A percentile compares a stretch with the other conserved stretches of the same genome.
Evolutionary conservation across 2,888 invertebrate species (phyloP).

Genomic region (Nesidiocoris tenuis): DNA sequence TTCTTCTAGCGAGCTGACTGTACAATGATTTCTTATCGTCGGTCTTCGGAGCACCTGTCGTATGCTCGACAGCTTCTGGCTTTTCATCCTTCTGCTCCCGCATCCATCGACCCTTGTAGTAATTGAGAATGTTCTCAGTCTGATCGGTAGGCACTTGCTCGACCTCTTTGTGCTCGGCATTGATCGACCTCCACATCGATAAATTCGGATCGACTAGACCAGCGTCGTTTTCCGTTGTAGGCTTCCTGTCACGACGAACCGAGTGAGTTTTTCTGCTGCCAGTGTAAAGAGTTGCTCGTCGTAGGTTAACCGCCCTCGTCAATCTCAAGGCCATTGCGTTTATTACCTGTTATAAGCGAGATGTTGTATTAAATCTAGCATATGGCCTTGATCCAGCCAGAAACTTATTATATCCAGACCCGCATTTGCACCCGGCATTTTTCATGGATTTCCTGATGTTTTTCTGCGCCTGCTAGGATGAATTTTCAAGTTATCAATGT

Average conservation of each 20-base stretch:
- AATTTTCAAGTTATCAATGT: too few species aligned
- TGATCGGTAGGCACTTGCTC: slow-evolving; percentile 38
- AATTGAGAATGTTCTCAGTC: slow-evolving; percentile 33
- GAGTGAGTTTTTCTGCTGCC: slow-evolving; percentile 10
- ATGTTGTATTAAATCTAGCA: too few species aligned
- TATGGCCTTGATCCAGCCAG: too few species aligned
- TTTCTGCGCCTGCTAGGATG: too few species aligned
- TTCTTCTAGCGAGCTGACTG: slow-evolving; percentile 18
- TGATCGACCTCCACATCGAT: slow-evolving; percentile 39
- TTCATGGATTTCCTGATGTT: too few species aligned
- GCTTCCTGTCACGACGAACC: slow-evolving; percentile 13
- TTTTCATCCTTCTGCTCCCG: slow-evolving; percentile 31
- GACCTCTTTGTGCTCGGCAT: slow-evolving; percentile 32
- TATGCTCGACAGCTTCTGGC: not conserved
- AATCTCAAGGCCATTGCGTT: too few species aligned
- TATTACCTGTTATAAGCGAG: too few species aligned
- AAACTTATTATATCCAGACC: too few species aligned
- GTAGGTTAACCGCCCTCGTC: too few species aligned
- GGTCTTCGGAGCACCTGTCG: not conserved
- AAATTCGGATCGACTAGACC: slow-evolving; percentile 27
- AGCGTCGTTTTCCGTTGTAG: slow-evolving; percentile 10
- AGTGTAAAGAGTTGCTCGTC: not conserved
- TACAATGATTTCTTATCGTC: slow-evolving; percentile 19
- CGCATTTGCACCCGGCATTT: too few species aligned
- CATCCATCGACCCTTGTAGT: slow-evolving; percentile 37